Percentiles rank a stretch among this genome's conserved stretches.
phyloP scores from a whole-genome alignment of 2,888 invertebrate genomes.

The Nephrocerus scutellatus region DNA sequence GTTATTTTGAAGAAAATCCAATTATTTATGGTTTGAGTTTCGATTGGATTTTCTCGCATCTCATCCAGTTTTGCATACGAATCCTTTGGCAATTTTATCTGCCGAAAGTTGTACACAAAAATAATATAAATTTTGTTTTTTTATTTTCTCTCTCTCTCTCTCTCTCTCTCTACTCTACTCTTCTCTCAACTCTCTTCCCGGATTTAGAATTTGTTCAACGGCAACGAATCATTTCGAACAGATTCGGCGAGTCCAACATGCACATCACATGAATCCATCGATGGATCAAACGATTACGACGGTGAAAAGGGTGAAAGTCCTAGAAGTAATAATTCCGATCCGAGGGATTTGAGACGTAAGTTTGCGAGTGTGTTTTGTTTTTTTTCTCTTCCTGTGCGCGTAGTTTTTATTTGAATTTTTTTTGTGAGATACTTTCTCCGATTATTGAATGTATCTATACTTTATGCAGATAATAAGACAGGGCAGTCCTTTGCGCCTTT shows the following conservation, averaged over 20 bases:
- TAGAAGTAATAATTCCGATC: conserved; percentile 48
- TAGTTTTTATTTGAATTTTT: not conserved
- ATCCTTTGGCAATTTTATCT: not conserved
- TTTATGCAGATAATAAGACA: too few species aligned
- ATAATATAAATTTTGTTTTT: conserved; percentile 8
- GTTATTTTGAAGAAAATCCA: conserved; percentile 19
- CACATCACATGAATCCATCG: conserved; percentile 55
- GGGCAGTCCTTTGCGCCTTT: too few species aligned
- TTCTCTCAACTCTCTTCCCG: conserved; percentile 1
- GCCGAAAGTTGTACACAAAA: not conserved
- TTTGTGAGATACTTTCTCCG: too few species aligned
- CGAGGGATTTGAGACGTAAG: conserved; percentile 56
- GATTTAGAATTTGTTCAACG: conserved; percentile 44
- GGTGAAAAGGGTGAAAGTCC: conserved; percentile 51
- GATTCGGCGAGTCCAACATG: conserved; percentile 58
- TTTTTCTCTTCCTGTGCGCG: not conserved
- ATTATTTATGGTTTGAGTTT: conserved; percentile 15
- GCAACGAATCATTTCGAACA: conserved; percentile 50
- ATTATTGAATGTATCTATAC: too few species aligned
- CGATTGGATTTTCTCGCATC: conserved; percentile 19
- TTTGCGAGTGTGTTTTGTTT: conserved; percentile 30
- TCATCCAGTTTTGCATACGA: conserved; percentile 14
- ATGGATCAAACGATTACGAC: conserved; percentile 55
- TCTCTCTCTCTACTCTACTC: conserved; percentile 3
- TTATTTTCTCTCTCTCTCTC: conserved; percentile 11